Conservation (phyloP, 1,140 invertebrate species). For the Teleogryllus occipitalis region DNA sequence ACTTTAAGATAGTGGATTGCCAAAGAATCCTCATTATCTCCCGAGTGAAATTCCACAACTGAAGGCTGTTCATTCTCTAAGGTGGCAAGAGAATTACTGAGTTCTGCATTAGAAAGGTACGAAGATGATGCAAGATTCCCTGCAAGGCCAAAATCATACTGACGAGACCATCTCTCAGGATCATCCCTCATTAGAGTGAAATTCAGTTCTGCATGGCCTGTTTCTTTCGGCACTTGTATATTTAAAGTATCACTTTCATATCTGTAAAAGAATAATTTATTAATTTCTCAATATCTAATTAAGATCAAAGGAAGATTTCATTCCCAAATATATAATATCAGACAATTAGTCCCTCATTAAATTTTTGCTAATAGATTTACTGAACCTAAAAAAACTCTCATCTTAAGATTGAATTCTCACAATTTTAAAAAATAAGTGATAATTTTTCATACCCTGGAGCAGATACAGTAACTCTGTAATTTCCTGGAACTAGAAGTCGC, state of each 20-base stretch:
- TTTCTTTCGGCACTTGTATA: conserved; percentile 49
- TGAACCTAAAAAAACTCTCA: too few species aligned
- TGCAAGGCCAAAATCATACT: conserved; percentile 58
- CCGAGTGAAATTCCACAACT: conserved; percentile 51
- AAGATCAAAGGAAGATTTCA: too few species aligned
- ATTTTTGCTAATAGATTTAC: too few species aligned
- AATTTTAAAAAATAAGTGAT: not conserved
- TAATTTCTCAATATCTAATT: too few species aligned
- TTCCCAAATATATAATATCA: too few species aligned
- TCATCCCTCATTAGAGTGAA: conserved; percentile 71
- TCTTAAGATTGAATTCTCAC: not conserved
- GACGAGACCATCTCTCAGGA: conserved; percentile 65
- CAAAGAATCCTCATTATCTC: conserved; percentile 50
- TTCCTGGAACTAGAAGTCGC: conserved; percentile 79
- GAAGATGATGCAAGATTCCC: conserved; percentile 40
- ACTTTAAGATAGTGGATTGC: conserved; percentile 55
- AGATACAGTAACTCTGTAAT: conserved; percentile 70
- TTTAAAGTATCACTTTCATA: conserved; percentile 53
- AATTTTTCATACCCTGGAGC: conserved; percentile 46
- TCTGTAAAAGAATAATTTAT: conserved; percentile 34
- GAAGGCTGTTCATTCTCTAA: conserved; percentile 54
- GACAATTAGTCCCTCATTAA: too few species aligned
- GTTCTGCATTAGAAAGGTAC: conserved; percentile 56
- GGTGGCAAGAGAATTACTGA: conserved; percentile 51
- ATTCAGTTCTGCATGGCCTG: conserved; percentile 55